Evolutionary conservation across 2,888 invertebrate genomes (phyloP).

Genomic region (Spodoptera picta): DNA sequence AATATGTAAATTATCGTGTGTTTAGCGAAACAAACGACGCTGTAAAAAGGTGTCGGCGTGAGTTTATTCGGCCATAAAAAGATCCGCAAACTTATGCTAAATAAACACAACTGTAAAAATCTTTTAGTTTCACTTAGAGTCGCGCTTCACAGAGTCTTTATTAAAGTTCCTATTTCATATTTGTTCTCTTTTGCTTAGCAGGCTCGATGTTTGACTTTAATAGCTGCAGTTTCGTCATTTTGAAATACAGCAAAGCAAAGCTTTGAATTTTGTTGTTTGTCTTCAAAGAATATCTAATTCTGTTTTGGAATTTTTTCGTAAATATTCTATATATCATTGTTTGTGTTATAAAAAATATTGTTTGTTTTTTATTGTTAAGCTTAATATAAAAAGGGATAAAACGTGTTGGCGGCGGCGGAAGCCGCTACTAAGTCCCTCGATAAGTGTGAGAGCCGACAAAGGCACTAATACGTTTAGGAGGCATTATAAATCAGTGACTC

Average conservation of each 20-base stretch:
- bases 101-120: constrained; percentile 55
- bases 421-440: constrained; percentile 71
- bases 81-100: constrained; percentile 58
- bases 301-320: constrained; percentile 27
- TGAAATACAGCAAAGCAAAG: constrained; percentile 31
- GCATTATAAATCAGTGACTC: constrained; percentile 84
- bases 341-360: constrained; percentile 45
- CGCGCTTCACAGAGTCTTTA: constrained; percentile 35
- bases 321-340: constrained; percentile 44
- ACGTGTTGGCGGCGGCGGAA: constrained; percentile 73
- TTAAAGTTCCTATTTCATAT: constrained; percentile 48
- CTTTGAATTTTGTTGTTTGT: constrained; percentile 18
- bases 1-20: constrained; percentile 69
- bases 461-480: constrained; percentile 78
- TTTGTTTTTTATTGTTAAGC: constrained; percentile 61
- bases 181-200: constrained; percentile 33
- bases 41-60: constrained; percentile 62
- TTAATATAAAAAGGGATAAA: constrained; percentile 61
- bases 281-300: constrained; percentile 22
- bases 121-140: constrained; percentile 56
- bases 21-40: constrained; percentile 69
- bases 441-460: constrained; percentile 84
- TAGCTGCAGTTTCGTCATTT: constrained; percentile 36
- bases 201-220: constrained; percentile 40
- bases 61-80: constrained; percentile 61